phyloP scores from a whole-genome alignment of 1,140 invertebrate species.

The Globodera ellingtonae region DNA sequence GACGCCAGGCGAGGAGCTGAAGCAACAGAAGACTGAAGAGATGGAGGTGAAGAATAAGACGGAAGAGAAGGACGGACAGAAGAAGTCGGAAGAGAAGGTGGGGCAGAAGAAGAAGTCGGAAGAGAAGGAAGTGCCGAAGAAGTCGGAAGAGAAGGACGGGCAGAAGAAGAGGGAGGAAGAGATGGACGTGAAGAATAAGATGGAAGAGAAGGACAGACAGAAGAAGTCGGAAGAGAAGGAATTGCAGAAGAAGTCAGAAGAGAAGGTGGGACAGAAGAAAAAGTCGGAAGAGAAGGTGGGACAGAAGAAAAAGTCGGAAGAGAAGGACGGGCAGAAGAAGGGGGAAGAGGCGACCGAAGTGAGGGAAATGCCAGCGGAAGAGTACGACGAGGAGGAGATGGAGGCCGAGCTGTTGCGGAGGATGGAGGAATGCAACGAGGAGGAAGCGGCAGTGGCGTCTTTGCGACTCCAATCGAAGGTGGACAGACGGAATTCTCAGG shows the following conservation, averaged over 20 bases:
- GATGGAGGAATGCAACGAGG: conserved; percentile 17
- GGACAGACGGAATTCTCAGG: neutral
- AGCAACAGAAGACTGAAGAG: neutral
- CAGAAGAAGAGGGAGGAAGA: neutral
- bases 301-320: neutral
- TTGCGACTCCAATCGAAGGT: neutral
- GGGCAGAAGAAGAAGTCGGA: too few relatives aligned
- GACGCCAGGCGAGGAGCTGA: neutral
- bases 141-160: neutral
- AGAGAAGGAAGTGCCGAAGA: neutral
- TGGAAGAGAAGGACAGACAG: too few relatives aligned
- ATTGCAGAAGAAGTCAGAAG: neutral
- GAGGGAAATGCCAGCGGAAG: conserved; percentile 10
- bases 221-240: neutral
- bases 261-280: neutral
- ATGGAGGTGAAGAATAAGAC: neutral
- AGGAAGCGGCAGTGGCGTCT: conserved; percentile 1
- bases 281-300: neutral
- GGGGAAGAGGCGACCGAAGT: neutral
- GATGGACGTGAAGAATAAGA: neutral
- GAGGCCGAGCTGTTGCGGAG: conserved; percentile 31
- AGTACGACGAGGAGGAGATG: conserved; percentile 30
- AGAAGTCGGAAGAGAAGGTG: too few relatives aligned
- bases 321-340: neutral
- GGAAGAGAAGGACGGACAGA: neutral